Evolutionary conservation across 2,888 invertebrate genomes (phyloP), one percentile per base, ranked within the genome.

Genomic region (Drosophila nigritarsus): DNA sequence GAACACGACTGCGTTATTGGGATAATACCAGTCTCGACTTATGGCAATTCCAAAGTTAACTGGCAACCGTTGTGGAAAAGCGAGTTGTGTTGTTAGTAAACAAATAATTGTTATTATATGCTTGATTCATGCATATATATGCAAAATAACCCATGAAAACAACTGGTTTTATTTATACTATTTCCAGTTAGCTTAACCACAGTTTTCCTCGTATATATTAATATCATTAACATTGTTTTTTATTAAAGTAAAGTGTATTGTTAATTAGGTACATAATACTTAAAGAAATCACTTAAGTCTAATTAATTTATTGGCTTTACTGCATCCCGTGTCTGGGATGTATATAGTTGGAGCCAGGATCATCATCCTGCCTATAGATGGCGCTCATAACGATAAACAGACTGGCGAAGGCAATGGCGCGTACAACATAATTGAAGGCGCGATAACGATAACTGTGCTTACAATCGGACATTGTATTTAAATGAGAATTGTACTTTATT

Each of bases 291-390:
- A 48, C 49, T 59, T 34, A 63, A 30, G 7, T 9, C 27, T 38
- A 63, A 11, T 42, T 27, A n/a, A 20, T 32, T n/a, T 32, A n/a
- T 11, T 15, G 13, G 20, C 2, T 54, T 62, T 40, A 80, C 49
- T 86, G 80, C 81, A 86, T 67, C 24, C 51, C 48, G 8, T 42
- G 82, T 48, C 82, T 67, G 18, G 84, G 87, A 34, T 85, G 85
- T n/a, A 85, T 32, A 40, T 85, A 85, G 18, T 75, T 68, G 20
- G 84, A 82, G n/a, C 79, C 68, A n/a, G 75, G 42, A 29, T 77
- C 61, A 38, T 81, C 73, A 45, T 84, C 75, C 49, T 73, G 68
- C 32, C 70, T 61, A 49, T 87, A 77, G 18, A 85, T 73, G 75
- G 83, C 83, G 32, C 30, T 67, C 83, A 84, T 84, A 8, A 82